phyloP scores from a whole-genome alignment of 1,140 invertebrate species.

The Sitophilus oryzae region DNA sequence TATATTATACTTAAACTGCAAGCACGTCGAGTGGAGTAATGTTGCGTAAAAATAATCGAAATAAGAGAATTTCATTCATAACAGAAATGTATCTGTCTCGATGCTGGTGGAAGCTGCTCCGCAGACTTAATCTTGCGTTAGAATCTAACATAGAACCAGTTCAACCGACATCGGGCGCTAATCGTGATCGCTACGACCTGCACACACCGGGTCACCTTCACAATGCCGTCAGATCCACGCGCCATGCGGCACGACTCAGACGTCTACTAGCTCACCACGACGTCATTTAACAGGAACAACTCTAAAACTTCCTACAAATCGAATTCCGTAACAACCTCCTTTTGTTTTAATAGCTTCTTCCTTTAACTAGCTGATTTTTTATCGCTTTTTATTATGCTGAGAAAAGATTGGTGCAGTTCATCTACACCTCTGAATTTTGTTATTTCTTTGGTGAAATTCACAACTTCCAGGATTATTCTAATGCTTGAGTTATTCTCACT shows the following conservation, averaged over 20 bases:
- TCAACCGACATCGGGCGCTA: constrained; percentile 16
- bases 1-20: no score
- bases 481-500: no score
- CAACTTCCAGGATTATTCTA: no score
- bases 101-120: constrained; percentile 10
- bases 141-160: constrained; percentile 27
- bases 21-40: no score
- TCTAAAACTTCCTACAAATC: constrained; percentile 6
- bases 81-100: not conserved
- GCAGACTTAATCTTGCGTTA: constrained; percentile 21
- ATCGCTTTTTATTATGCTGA: no score
- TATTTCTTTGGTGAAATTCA: no score
- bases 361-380: not conserved
- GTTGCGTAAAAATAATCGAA: no score
- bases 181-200: constrained; percentile 29
- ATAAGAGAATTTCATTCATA: not conserved
- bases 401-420: no score
- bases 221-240: constrained; percentile 30
- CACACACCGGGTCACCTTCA: constrained; percentile 34
- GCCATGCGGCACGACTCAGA: constrained; percentile 19
- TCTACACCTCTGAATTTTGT: no score
- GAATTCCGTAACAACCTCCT: no score
- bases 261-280: constrained; percentile 9
- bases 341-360: not conserved
- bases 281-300: constrained; percentile 4